Evolutionary conservation across 2,888 invertebrate species (phyloP), one percentile per base, ranked within the genome.

Genomic region (Drosophila cyrtoloma): DNA sequence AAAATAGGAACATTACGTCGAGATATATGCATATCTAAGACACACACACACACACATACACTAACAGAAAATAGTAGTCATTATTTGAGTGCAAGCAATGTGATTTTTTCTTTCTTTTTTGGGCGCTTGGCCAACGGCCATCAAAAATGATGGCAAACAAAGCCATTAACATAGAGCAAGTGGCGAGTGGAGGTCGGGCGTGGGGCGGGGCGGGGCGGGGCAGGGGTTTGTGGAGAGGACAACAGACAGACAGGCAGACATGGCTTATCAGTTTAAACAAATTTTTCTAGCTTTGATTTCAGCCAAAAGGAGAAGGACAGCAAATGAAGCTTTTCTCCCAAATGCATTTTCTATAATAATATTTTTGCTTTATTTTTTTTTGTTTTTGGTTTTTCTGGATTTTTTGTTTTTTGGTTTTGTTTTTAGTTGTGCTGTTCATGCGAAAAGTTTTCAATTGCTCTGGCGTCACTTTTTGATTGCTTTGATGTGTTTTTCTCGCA

Each of bases 381-480:
- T 57, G 3, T 47, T 72, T 71, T 70, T 76, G 72, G 63, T 61
- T 59, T 26, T 26, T n/a, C n/a, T n/a, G n/a, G n/a, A n/a, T n/a
- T n/a, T n/a, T n/a, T n/a, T n/a, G n/a, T n/a, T n/a, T 62, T 14
- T 47, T 3, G 16, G 35, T 47, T 63, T 68, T 51, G 19, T 65
- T 59, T 30, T n/a, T 9, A 9, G 39, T 42, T 44, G 28, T 37
- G 58, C 33, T 37, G 74, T 82, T 82, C 84, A 89, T 87, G 82
- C 81, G 89, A 87, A 87, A 87, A 89, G 82, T 87, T 87, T 87
- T 89, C 87, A 89, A 89, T 87, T 87, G 86, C 86, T 87, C 87
- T 89, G 88, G 88, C 88, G 88, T 88, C 88, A 89, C 88, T 88
- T 88, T 88, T 88, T 88, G 88, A 88, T 88, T 88, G 88, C 88